Percentiles rank a stretch among this genome's conserved stretches.
These are phyloP conservation scores for Drosophila parabipectinata DNA, from an alignment of 1,140 invertebrate species.

Conservation along the genomic window DNA sequence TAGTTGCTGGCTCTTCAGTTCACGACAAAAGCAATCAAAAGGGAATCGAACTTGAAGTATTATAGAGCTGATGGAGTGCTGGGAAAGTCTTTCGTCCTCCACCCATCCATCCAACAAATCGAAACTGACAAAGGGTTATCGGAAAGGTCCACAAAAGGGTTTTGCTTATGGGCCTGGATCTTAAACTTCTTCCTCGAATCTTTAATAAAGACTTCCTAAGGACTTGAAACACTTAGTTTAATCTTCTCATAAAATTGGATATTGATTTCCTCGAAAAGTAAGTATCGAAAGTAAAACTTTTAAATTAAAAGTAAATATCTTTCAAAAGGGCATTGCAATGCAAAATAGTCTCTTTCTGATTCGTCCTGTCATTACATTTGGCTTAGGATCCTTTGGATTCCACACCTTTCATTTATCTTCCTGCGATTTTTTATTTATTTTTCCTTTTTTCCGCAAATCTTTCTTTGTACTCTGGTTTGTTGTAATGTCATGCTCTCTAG, in stretches of 20 bases:
- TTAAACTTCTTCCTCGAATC: background rate
- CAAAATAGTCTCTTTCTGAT: background rate
- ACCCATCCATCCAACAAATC: background rate
- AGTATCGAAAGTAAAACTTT: no score
- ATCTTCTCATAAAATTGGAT: background rate
- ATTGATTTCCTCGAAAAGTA: no score
- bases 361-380: background rate
- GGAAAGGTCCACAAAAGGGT: slow-evolving; percentile 29
- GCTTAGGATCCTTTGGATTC: background rate
- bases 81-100: background rate
- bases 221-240: background rate
- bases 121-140: slow-evolving; percentile 22
- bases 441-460: background rate
- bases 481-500: slow-evolving; percentile 1
- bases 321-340: no score
- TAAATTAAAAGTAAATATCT: no score
- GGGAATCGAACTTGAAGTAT: slow-evolving; percentile 52
- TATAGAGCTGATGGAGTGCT: slow-evolving; percentile 17
- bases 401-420: slow-evolving; percentile 1
- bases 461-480: slow-evolving; percentile 1
- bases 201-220: background rate
- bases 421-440: no score
- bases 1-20: slow-evolving; percentile 51
- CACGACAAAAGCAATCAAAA: slow-evolving; percentile 47
- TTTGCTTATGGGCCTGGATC: slow-evolving; percentile 14